phyloP scores from a whole-genome alignment of 2,888 invertebrate genomes.

The Bursaphelenchus okinawaensis region DNA sequence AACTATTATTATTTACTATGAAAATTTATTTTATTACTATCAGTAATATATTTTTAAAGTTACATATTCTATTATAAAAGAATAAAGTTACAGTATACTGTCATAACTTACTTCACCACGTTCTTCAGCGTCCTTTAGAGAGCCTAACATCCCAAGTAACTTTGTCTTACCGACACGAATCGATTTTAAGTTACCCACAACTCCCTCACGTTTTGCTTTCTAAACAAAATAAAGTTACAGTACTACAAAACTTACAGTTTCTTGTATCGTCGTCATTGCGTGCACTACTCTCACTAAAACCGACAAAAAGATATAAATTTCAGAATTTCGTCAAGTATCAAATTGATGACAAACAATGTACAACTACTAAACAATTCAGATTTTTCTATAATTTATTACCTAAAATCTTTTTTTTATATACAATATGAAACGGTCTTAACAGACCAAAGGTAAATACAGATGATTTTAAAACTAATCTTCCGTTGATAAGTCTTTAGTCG shows the following conservation, averaged over 20 bases:
- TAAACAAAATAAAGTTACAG: neutral
- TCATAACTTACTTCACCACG: slow-evolving; percentile 23
- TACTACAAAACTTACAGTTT: neutral
- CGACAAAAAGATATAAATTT: too few species aligned
- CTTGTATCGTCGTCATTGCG: neutral
- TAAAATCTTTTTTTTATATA: neutral
- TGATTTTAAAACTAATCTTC: neutral
- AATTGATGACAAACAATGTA: too few species aligned
- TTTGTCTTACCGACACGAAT: slow-evolving; percentile 24
- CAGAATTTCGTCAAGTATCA: too few species aligned
- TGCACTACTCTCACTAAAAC: too few species aligned
- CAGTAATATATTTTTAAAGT: neutral
- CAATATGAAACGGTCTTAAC: neutral
- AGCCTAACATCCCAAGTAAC: slow-evolving; percentile 23
- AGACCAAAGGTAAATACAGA: neutral
- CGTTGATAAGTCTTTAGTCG: neutral
- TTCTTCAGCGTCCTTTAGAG: slow-evolving; percentile 22
- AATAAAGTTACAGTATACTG: neutral
- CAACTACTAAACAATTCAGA: neutral
- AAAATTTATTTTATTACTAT: too few species aligned
- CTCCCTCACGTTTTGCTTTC: slow-evolving; percentile 6
- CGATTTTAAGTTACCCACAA: slow-evolving; percentile 11
- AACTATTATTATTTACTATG: slow-evolving; percentile 1
- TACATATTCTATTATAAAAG: neutral
- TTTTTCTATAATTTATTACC: too few species aligned